Percentiles rank a stretch among this genome's conserved stretches.
These are phyloP conservation scores for Brachyptera risi DNA, from an alignment of 2,888 invertebrate species.

Conservation along the genomic window DNA sequence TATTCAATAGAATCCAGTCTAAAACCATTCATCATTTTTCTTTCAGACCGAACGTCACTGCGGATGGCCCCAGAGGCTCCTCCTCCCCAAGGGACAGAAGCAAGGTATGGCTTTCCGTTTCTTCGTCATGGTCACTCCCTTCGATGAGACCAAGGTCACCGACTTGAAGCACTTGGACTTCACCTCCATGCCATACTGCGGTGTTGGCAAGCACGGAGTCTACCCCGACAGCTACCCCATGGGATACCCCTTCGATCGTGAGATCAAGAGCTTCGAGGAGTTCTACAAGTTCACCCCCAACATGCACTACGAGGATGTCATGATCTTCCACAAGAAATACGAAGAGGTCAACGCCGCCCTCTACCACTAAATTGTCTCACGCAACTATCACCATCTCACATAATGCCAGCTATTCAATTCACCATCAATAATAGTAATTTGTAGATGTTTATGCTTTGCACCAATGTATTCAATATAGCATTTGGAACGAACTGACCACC, in stretches of 20 bases:
- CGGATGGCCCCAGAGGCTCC: slow-evolving; percentile 65
- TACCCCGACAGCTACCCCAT: slow-evolving; percentile 52
- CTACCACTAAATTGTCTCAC: slow-evolving; percentile 11
- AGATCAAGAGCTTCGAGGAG: slow-evolving; percentile 41
- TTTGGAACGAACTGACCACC: too few species aligned
- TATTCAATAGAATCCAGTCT: too few species aligned
- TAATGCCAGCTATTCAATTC: too few species aligned
- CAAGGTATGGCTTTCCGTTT: slow-evolving; percentile 63
- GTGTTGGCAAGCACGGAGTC: slow-evolving; percentile 40
- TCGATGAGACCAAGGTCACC: slow-evolving; percentile 46
- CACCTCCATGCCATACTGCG: slow-evolving; percentile 48
- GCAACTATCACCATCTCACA: too few species aligned
- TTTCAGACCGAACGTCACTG: slow-evolving; percentile 47
- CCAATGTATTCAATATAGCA: too few species aligned
- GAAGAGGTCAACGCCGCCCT: slow-evolving; percentile 28
- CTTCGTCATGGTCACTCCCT: slow-evolving; percentile 57
- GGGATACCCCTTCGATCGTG: slow-evolving; percentile 58
- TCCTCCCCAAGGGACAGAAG: slow-evolving; percentile 65
- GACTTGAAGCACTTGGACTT: slow-evolving; percentile 58
- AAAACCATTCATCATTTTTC: too few species aligned
- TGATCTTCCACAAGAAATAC: slow-evolving; percentile 54
- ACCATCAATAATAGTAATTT: too few species aligned
- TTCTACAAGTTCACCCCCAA: slow-evolving; percentile 49
- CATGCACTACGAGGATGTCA: slow-evolving; percentile 57
- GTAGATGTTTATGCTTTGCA: too few species aligned